Evolutionary conservation across 2,797 vertebrate species (phyloP), one percentile per base, ranked within the genome.

Genomic region (Acipenser oxyrinchus): DNA sequence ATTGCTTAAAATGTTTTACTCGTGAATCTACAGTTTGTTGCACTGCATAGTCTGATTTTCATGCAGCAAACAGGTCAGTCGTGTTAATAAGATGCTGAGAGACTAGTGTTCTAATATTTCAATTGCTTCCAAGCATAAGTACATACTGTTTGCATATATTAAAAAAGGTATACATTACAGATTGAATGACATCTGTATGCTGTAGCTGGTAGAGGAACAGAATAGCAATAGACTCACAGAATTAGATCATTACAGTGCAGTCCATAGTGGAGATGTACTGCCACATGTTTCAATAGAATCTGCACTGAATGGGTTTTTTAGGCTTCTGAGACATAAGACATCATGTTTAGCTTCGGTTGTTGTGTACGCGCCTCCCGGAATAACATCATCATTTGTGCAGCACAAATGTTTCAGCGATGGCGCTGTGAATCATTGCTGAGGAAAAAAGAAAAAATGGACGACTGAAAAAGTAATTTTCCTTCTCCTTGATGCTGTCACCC

Each of bases 401-500:
- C 59, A n/a, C 3, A 62, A 60, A 67, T 52, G 65, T 59, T 60
- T 50, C 51, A 12, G n/a, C n/a, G 8, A 65, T 65, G 15, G 13
- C 49, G 59, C 10, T 10, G 2, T 58, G 48, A 68, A 63, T 57
- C 48, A 64, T 15, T 57, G 53, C 57, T 68, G 53, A 7, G 12
- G 7, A 15, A 63, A 66, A 48, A 8, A 70, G 57, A 57, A 66
- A 64, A 18, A 60, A 60, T 59, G 48, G 55, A 58, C 13, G 50
- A 23, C 8, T 62, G 59, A 67, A 68, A 63, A 52, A 37, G 55
- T 52, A 49, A 53, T 68, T 69, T 48, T 18, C 65, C 49, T 61
- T 65, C 53, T 4, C 49, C 71, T 75, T 69, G 53, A 68, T 0
- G 0, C 66, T 76, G 66, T 68, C 70, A 67, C 67, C 62, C 73